These are phyloP conservation scores for Himalopsyche anomala DNA, from an alignment of 2,888 invertebrate genomes.

Conservation along the genomic window DNA sequence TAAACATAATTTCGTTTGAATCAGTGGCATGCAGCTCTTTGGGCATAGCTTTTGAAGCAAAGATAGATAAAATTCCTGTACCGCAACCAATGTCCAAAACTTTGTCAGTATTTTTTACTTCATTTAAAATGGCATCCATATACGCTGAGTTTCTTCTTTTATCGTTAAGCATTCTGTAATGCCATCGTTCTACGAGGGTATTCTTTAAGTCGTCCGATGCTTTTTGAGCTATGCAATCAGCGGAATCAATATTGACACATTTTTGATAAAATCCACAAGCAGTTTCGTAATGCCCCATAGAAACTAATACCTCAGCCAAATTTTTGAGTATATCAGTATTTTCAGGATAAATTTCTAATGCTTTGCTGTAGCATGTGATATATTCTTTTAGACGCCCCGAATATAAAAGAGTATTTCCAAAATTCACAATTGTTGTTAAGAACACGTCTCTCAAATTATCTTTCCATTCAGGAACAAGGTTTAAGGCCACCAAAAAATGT, in stretches of 20 bases:
- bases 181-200: conserved; percentile 86
- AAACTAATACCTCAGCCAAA: conserved; percentile 48
- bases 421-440: conserved; percentile 26
- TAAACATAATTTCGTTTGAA: conserved; percentile 79
- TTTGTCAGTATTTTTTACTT: conserved; percentile 72
- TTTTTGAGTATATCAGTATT: conserved; percentile 52
- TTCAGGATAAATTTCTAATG: conserved; percentile 58
- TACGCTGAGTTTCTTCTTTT: conserved; percentile 81
- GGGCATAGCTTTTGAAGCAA: conserved; percentile 78
- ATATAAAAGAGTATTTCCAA: conserved; percentile 38
- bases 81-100: conserved; percentile 88
- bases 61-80: conserved; percentile 84
- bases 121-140: conserved; percentile 78
- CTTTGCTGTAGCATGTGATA: conserved; percentile 55
- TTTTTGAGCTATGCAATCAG: conserved; percentile 79
- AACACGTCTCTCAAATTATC: conserved; percentile 31
- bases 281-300: conserved; percentile 74
- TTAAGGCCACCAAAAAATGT: conserved; percentile 56
- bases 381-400: conserved; percentile 50
- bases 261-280: conserved; percentile 78
- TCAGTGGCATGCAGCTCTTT: conserved; percentile 82
- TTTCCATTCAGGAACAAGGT: conserved; percentile 50
- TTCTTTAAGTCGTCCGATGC: conserved; percentile 83
- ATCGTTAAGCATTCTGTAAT: conserved; percentile 90
- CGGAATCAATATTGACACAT: conserved; percentile 74